phyloP scores from a whole-genome alignment of 2,797 vertebrate genomes.

The Pantherophis vulpinus region DNA sequence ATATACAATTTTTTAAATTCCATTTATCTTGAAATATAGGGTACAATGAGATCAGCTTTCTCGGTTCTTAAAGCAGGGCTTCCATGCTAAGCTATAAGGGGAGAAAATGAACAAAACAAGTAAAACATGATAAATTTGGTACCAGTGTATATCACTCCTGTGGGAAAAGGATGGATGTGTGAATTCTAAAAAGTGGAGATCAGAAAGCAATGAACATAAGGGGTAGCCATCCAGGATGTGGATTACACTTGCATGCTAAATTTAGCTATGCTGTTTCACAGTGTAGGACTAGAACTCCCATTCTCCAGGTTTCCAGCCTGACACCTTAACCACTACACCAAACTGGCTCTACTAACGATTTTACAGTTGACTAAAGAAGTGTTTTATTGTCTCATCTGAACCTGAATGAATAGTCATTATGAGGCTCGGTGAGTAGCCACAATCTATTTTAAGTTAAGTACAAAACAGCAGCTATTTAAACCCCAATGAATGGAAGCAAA shows the following conservation, averaged over 20 bases:
- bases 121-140: not conserved
- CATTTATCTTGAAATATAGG: not conserved
- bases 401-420: not conserved
- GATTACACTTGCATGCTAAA: not conserved
- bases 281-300: not conserved
- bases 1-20: not conserved
- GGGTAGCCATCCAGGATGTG: not conserved
- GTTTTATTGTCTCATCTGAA: not conserved
- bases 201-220: not conserved
- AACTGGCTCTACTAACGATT: not conserved
- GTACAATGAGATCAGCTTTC: not conserved
- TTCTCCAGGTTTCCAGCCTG: not conserved
- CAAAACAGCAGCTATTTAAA: not conserved
- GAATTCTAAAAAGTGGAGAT: not conserved
- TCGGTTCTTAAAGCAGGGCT: not conserved
- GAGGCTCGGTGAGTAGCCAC: not conserved
- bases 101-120: not conserved
- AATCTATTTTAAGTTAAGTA: not conserved
- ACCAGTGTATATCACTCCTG: not conserved
- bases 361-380: not conserved
- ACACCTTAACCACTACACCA: not conserved
- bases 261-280: not conserved
- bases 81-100: not conserved
- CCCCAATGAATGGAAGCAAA: not conserved
- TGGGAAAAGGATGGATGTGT: not conserved